Evolutionary conservation across 2,797 vertebrate genomes (phyloP).

Genomic region (Acipenser ruthenus): DNA sequence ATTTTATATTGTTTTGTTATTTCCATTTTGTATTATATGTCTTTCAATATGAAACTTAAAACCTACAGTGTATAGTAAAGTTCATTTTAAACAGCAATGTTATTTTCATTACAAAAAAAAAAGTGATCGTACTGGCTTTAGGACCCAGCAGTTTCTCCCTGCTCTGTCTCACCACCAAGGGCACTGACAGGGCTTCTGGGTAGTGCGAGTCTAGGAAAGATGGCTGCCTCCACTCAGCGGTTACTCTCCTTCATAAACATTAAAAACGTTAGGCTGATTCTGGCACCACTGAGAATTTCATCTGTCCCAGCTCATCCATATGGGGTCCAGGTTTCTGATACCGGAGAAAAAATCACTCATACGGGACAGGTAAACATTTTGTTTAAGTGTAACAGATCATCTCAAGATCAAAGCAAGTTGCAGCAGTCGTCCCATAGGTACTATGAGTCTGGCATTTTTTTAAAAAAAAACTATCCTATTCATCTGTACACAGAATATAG

Average conservation of each 20-base stretch:
- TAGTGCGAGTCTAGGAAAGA: constrained; percentile 41
- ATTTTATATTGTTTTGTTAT: too few relatives aligned
- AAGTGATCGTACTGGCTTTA: neutral
- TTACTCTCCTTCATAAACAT: constrained; percentile 53
- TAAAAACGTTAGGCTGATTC: constrained; percentile 46
- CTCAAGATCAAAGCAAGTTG: too few relatives aligned
- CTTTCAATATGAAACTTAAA: too few relatives aligned
- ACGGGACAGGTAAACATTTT: constrained; percentile 73
- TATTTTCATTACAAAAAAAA: too few relatives aligned
- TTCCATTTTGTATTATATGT: too few relatives aligned
- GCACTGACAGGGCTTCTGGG: constrained; percentile 31
- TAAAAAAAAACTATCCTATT: too few relatives aligned
- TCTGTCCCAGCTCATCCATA: constrained; percentile 37
- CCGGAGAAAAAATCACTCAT: constrained; percentile 79
- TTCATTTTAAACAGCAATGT: too few relatives aligned
- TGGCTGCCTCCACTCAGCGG: constrained; percentile 49
- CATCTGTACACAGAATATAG: too few relatives aligned
- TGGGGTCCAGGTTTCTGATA: constrained; percentile 39
- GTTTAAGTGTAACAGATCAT: too few relatives aligned
- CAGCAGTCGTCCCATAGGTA: too few relatives aligned
- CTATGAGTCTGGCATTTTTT: too few relatives aligned
- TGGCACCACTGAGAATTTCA: constrained; percentile 34
- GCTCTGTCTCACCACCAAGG: neutral
- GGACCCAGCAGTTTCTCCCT: constrained; percentile 12
- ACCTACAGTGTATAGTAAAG: too few relatives aligned